These are phyloP conservation scores for Diplolepis rosae DNA, from an alignment of 2,888 invertebrate species.

Conservation along the genomic window DNA sequence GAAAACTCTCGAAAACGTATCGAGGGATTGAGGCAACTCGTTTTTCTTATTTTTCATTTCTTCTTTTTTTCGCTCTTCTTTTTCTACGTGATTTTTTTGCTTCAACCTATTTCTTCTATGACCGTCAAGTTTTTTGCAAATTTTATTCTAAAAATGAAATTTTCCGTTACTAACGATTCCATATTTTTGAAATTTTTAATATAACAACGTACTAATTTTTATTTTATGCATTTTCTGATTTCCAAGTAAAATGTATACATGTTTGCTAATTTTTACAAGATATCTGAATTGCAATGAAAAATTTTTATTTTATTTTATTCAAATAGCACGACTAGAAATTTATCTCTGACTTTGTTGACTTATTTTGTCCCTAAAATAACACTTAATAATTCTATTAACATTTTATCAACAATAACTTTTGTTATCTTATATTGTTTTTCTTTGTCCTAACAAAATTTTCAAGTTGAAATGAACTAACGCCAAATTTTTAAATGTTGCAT, in stretches of 20 bases:
- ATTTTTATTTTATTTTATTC: no score
- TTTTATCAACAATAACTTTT: no score
- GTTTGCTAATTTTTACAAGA: no score
- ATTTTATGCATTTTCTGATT: background rate
- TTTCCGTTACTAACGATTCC: background rate
- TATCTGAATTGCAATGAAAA: no score
- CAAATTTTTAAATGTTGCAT: background rate
- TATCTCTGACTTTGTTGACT: no score
- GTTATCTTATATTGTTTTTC: background rate
- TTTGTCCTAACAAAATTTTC: background rate
- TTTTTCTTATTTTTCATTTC: background rate
- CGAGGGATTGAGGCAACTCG: conserved; percentile 20
- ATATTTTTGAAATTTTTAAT: background rate
- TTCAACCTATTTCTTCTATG: conserved; percentile 19
- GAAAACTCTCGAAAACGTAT: conserved; percentile 28
- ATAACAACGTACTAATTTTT: background rate
- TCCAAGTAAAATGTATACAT: no score
- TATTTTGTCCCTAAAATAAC: background rate
- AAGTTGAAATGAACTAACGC: background rate
- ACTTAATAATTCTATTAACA: background rate
- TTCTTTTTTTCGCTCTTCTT: background rate
- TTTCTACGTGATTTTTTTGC: conserved; percentile 25
- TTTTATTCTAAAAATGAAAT: background rate
- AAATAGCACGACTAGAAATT: no score
- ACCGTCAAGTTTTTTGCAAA: background rate